A percentile compares a stretch with the other conserved stretches of the same genome.
Evolutionary conservation across 2,797 vertebrate species (phyloP).

Genomic region (Hafferia zeledoni): DNA sequence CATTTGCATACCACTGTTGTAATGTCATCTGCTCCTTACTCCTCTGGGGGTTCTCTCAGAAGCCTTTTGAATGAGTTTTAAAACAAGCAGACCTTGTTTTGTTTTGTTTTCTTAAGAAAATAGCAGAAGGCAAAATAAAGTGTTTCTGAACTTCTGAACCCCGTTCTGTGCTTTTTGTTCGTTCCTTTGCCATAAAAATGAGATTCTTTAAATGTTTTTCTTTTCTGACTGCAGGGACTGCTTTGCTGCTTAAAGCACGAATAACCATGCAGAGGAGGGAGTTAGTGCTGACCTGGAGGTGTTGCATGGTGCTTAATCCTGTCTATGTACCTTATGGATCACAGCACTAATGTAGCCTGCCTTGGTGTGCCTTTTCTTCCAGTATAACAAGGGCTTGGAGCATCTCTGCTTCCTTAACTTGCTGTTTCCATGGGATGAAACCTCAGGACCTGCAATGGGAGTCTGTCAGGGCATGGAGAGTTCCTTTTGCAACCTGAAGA

Average conservation of each 20-base stretch:
- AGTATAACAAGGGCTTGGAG: neutral
- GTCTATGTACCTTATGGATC: neutral
- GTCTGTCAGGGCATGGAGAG: fast-evolving
- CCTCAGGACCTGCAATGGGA: neutral
- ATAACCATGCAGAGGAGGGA: neutral
- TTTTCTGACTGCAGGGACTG: neutral
- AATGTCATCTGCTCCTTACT: slow-evolving; percentile 44
- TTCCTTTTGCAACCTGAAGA: neutral
- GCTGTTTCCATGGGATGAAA: neutral
- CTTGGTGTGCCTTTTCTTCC: neutral
- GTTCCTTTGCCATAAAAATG: neutral
- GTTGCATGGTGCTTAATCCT: neutral
- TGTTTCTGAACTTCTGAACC: slow-evolving; percentile 60
- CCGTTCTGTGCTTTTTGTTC: slow-evolving; percentile 56
- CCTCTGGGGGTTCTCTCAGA: slow-evolving; percentile 49
- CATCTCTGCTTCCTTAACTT: neutral
- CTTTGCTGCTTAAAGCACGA: neutral
- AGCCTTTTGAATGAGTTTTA: slow-evolving; percentile 61
- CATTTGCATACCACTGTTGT: slow-evolving; percentile 53
- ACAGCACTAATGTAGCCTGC: neutral
- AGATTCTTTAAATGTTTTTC: neutral
- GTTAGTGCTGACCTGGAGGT: neutral
- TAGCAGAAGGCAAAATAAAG: slow-evolving; percentile 66
- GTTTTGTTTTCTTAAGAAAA: slow-evolving; percentile 67
- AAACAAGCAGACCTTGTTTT: slow-evolving; percentile 58